phyloP scores from a whole-genome alignment of 2,888 invertebrate species.

The Drosophila greeni region DNA sequence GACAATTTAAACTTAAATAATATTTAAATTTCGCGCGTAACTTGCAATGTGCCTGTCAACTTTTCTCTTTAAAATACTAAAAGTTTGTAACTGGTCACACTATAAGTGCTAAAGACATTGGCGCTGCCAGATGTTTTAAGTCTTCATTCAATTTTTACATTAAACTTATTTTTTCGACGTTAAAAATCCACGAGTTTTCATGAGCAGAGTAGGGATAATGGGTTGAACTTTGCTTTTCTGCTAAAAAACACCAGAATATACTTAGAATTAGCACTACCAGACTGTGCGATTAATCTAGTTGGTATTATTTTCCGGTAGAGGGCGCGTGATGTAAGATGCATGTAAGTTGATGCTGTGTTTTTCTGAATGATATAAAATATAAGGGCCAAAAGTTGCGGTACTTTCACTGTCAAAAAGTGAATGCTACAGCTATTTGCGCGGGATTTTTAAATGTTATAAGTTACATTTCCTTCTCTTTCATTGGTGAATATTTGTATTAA shows the following conservation, averaged over 20 bases:
- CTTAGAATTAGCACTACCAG: neutral
- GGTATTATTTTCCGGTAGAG: neutral
- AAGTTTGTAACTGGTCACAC: neutral
- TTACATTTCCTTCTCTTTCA: too few species aligned
- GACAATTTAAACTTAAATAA: neutral
- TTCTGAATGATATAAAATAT: neutral
- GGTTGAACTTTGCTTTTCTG: too few species aligned
- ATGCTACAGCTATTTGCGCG: neutral
- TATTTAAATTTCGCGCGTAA: neutral
- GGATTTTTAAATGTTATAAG: neutral
- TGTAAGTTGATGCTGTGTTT: too few species aligned
- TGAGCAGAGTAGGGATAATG: too few species aligned
- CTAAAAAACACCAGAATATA: fast-evolving
- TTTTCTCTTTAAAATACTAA: neutral
- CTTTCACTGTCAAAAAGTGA: neutral
- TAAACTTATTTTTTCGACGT: neutral
- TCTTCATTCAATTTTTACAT: fast-evolving
- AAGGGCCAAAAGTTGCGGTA: neutral
- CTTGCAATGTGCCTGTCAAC: fast-evolving
- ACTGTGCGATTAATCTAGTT: neutral
- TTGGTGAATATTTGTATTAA: neutral
- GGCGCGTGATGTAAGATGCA: fast-evolving
- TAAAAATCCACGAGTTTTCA: fast-evolving
- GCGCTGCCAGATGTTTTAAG: neutral
- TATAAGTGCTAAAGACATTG: neutral